Evolutionary conservation across 2,888 invertebrate species (phyloP).

Genomic region (Zaprionus obscuricornis): DNA sequence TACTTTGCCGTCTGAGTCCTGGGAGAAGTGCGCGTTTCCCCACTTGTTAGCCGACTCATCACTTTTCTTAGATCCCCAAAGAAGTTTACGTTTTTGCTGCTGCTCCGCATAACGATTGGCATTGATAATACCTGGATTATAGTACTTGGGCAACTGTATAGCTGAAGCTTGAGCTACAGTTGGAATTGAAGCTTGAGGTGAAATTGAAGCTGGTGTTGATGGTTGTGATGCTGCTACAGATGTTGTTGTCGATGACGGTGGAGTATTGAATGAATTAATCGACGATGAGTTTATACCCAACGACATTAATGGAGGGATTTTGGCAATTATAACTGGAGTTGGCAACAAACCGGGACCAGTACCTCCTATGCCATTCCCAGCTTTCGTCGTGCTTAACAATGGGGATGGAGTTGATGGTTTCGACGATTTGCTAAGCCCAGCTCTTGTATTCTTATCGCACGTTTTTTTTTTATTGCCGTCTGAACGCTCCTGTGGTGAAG

Average conservation of each 20-base stretch:
- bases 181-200: no score
- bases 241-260: no score
- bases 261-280: conserved; percentile 6
- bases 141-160: conserved; percentile 87
- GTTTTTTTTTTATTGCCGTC: conserved; percentile 10
- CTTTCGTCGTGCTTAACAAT: no score
- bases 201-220: no score
- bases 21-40: conserved; percentile 93
- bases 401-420: not conserved
- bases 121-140: conserved; percentile 89
- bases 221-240: no score
- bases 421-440: conserved; percentile 13
- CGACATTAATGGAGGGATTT: conserved; percentile 70
- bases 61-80: conserved; percentile 93
- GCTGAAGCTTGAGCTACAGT: conserved; percentile 35
- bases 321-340: conserved; percentile 59
- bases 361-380: conserved; percentile 9
- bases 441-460: conserved; percentile 28
- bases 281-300: conserved; percentile 62
- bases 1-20: conserved; percentile 95
- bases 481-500: conserved; percentile 39
- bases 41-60: conserved; percentile 86
- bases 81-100: conserved; percentile 94
- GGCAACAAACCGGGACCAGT: conserved; percentile 57
- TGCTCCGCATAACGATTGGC: conserved; percentile 93